Evolutionary conservation across 2,888 invertebrate genomes (phyloP), one percentile per base, ranked within the genome.

Genomic region (Phortica okadai): DNA sequence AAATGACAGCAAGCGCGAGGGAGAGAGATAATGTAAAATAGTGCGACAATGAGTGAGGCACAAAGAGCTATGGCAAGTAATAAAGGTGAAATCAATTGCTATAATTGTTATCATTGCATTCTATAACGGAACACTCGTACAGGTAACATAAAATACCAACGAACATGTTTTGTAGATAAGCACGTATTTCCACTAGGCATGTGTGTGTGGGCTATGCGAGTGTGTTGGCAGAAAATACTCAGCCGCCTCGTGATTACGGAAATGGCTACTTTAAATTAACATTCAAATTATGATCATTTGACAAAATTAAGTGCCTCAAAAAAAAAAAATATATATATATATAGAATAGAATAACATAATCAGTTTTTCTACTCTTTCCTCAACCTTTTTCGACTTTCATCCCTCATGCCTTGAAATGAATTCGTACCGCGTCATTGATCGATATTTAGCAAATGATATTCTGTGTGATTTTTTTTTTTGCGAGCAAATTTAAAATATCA

Each of bases 1-100:
- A 3, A 69, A 21, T 10, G 42, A 33, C 41, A 66, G 41, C 8
- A 33, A 6, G 11, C 4, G 41, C 44, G 67, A 62, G 14, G 16
- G 25, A 62, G 62, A 59, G 16, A 59, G 59, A 77, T 76, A 76
- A 33, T 33, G 33, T 33, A 33, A 33, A 64, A 76, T 74, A 64
- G 74, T 6, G 11, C 10, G 21, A 25, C 72, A n/a, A 44, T 44
- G 21, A 67, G 21, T 41, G 42, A 67, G 41, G 42, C 10, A 8
- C 14, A 41, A 44, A 67, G 56, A 67, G 67, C 33, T 33, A 5
- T 33, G 33, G 3, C 4, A 33, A 33, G 73, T 58, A 67, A 75
- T 67, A 41, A 16, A 74, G 54, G 14, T 14, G 54, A 73, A 87
- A 79, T 85, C 84, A 83, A 88, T 88, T 88, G 88, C 81, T 74